Conservation (phyloP, 2,797 vertebrate genomes). For the Fratercula arctica region DNA sequence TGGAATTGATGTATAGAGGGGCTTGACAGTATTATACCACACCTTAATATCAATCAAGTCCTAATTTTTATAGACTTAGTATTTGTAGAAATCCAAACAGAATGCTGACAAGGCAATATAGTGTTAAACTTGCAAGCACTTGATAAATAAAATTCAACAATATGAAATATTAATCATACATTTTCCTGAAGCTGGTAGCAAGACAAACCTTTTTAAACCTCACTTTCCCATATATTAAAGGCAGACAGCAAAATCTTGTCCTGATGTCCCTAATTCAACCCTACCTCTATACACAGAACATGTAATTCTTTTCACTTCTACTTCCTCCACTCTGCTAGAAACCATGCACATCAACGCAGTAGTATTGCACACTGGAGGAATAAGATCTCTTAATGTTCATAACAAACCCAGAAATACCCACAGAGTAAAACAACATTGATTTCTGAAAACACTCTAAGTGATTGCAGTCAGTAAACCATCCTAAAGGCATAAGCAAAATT, state of each 20-base stretch:
- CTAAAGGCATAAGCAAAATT: neutral
- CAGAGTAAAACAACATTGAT: neutral
- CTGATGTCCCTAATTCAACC: neutral
- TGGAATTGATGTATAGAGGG: neutral
- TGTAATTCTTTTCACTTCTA: neutral
- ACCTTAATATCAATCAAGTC: neutral
- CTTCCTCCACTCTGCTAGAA: neutral
- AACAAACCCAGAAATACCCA: neutral
- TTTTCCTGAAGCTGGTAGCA: neutral
- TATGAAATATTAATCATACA: neutral
- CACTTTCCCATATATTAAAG: neutral
- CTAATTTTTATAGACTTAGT: neutral
- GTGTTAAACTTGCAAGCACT: neutral
- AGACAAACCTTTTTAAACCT: neutral
- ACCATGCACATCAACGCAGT: neutral
- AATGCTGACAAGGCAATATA: neutral
- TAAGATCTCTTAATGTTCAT: neutral
- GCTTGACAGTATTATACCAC: neutral
- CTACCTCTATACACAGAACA: neutral
- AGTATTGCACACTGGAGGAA: neutral
- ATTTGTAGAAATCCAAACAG: neutral
- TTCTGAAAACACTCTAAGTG: neutral
- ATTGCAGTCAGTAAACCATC: neutral
- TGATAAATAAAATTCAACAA: neutral
- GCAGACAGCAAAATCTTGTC: neutral